These are phyloP conservation scores for Ditula angustiorana DNA, from an alignment of 2,888 invertebrate genomes.

Conservation along the genomic window DNA sequence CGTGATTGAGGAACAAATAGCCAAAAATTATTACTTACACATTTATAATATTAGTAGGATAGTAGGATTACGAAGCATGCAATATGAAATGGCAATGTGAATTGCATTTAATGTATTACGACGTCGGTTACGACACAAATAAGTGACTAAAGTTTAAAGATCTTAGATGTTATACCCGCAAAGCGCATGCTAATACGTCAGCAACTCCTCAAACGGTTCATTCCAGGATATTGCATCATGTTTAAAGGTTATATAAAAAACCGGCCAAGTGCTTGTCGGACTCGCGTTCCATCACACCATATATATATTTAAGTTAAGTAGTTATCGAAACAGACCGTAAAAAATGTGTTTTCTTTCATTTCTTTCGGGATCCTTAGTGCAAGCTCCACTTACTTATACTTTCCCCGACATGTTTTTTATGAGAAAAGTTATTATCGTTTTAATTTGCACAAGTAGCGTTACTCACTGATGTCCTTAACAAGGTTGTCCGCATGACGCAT, in stretches of 20 bases:
- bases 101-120: neutral
- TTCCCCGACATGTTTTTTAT: too few species aligned
- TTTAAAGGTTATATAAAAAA: too few species aligned
- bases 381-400: too few species aligned
- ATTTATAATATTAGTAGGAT: too few species aligned
- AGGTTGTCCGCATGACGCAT: constrained; percentile 16
- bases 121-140: neutral
- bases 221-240: neutral
- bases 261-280: too few species aligned
- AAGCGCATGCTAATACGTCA: neutral
- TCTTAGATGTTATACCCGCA: neutral
- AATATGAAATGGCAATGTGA: neutral
- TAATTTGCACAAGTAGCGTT: constrained; percentile 26
- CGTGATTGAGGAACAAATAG: too few species aligned
- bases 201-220: neutral
- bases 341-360: too few species aligned
- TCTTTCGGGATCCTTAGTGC: too few species aligned
- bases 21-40: too few species aligned
- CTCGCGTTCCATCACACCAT: too few species aligned
- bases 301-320: too few species aligned
- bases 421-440: constrained; percentile 41
- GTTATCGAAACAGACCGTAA: too few species aligned
- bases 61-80: neutral
- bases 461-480: constrained; percentile 21
- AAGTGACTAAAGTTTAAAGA: neutral